Evolutionary conservation across 2,797 vertebrate genomes (phyloP).

Genomic region (Tangara arthus): DNA sequence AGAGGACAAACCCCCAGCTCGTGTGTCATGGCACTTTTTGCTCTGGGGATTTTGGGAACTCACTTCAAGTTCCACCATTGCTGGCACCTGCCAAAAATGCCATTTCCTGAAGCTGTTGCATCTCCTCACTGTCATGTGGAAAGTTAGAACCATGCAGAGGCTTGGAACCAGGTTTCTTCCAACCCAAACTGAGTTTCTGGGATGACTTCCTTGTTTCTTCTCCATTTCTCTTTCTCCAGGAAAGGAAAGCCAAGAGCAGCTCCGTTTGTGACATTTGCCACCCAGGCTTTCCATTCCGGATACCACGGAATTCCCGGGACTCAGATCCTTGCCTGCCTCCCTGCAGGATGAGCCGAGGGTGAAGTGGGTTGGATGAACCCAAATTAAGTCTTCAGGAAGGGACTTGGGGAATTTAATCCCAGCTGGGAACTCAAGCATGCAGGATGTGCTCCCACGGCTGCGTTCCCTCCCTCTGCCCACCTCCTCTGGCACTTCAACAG

Average conservation of each 20-base stretch:
- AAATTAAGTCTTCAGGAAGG: constrained; percentile 33
- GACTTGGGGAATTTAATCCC: constrained; percentile 17
- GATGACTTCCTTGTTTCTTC: not conserved
- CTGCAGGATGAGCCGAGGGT: not conserved
- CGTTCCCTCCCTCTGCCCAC: not conserved
- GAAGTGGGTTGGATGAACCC: not conserved
- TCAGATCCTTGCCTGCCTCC: not conserved
- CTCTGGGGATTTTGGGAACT: not conserved
- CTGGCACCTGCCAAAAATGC: not conserved
- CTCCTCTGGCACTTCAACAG: not conserved
- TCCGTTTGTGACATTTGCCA: not conserved
- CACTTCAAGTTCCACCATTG: not conserved
- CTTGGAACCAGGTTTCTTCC: not conserved
- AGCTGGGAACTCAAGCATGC: not conserved
- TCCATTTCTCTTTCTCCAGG: not conserved
- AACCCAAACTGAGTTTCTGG: not conserved
- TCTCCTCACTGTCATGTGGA: not conserved
- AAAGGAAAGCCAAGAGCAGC: not conserved
- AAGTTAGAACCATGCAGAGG: not conserved
- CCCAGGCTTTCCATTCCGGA: not conserved
- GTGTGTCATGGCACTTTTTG: not conserved
- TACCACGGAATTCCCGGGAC: not conserved
- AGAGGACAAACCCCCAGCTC: not conserved
- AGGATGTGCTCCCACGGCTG: not conserved
- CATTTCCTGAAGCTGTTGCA: not conserved